Base-by-base conservation (phyloP, 2,888 invertebrate genomes). In the Tetragonula carbonaria region DNA sequence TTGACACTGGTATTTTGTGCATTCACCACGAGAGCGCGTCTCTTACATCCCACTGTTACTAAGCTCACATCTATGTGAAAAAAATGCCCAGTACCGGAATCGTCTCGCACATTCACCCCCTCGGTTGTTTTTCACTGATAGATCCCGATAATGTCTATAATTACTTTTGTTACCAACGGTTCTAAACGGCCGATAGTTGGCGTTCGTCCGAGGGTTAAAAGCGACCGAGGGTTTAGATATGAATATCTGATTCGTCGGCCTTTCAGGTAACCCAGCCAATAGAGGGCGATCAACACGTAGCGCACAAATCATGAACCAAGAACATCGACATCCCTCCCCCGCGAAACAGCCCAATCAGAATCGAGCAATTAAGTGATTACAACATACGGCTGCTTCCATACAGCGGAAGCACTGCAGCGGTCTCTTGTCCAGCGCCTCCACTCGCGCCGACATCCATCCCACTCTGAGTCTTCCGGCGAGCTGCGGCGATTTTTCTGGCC, bases 1-100 rank as follows among this genome's bases (percentile, higher is more conserved):
- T 92, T 92, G 90, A 91, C 81, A 92, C 91, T 91, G 89, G 65
- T 82, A 82, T 79, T 90, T 87, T 80, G 23, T 18, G 76, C 80
- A 72, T 66, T 77, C 59, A 74, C 88, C 90, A 88, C 86, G 66
- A 88, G 88, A 86, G 85, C 78, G 88, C 90, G 90, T 88, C 18
- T 53, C 51, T 51, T 51, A 38, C 84, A 77, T 80, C 81, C 80
- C 85, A 78, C 87, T 76, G 75, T 78, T 80, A 80, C 66, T 74
- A 66, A 72, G 68, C 71, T 81, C 59, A 45, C 57, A 33, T 71
- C 11, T 59, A 45, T 72, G 68, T 28, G 21, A 23, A 51, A 59
- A 51, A 59, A 74, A 55, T 33, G 50, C 33, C 65, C 55, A 72
- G 38, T 78, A 57, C 59, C 38, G 16, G 1, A 57, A 45, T 67